Evolutionary conservation across 2,888 invertebrate genomes (phyloP).

Genomic region (Salpingus planirostris): DNA sequence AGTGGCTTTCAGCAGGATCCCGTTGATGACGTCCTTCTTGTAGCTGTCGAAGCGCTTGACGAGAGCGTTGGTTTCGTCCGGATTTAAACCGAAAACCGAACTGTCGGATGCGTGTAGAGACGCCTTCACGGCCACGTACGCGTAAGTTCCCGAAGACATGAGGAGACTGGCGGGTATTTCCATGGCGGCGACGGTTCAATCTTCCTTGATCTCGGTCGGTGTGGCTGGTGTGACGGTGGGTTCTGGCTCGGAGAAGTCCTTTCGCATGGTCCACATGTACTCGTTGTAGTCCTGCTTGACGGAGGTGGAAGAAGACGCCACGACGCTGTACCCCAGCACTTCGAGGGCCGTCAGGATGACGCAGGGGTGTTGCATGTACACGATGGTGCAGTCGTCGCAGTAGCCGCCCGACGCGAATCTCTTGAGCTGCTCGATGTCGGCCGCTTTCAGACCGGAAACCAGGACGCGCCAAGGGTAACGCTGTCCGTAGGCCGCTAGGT

Average conservation of each 20-base stretch:
- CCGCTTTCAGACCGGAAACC: slow-evolving; percentile 77
- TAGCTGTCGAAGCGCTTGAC: slow-evolving; percentile 59
- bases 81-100: slow-evolving; percentile 65
- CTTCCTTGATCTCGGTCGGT: slow-evolving; percentile 16
- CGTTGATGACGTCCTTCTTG: slow-evolving; percentile 57
- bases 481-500: slow-evolving; percentile 78
- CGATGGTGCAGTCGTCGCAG: slow-evolving; percentile 76
- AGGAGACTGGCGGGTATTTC: slow-evolving; percentile 40
- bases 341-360: slow-evolving; percentile 79
- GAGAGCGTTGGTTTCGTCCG: slow-evolving; percentile 61
- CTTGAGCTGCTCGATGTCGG: slow-evolving; percentile 74
- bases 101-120: slow-evolving; percentile 67
- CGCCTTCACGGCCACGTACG: slow-evolving; percentile 72
- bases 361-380: slow-evolving; percentile 80
- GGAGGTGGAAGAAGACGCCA: slow-evolving; percentile 76
- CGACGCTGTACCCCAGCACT: slow-evolving; percentile 81
- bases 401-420: slow-evolving; percentile 77
- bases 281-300: slow-evolving; percentile 84
- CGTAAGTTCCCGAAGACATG: slow-evolving; percentile 48
- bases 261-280: slow-evolving; percentile 91
- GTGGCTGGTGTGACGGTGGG: no score
- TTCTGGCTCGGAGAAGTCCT: slow-evolving; percentile 77
- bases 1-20: slow-evolving; percentile 59
- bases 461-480: slow-evolving; percentile 81
- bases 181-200: slow-evolving; percentile 22